phyloP scores from a whole-genome alignment of 2,797 vertebrate genomes.

The Prunella strophiata region DNA sequence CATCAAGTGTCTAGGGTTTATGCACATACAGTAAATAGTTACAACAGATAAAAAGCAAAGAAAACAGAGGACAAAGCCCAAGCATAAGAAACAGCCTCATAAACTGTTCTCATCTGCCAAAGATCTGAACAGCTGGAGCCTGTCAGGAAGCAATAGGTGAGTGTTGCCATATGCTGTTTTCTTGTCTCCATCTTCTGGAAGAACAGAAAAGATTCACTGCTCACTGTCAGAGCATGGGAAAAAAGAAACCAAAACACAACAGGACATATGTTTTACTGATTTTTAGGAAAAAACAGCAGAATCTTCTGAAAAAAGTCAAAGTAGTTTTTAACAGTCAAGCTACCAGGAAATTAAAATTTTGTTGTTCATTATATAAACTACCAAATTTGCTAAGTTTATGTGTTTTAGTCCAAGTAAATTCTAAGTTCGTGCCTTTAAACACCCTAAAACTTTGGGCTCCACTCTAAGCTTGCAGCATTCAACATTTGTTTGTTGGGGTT shows the following conservation, averaged over 20 bases:
- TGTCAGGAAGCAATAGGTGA: neutral
- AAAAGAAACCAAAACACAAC: neutral
- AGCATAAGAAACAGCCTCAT: neutral
- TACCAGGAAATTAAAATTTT: neutral
- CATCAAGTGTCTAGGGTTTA: neutral
- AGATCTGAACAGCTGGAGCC: neutral
- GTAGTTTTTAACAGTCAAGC: neutral
- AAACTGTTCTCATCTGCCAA: neutral
- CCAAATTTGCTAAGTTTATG: neutral
- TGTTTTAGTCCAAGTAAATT: neutral
- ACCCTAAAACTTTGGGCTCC: neutral
- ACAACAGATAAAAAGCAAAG: neutral
- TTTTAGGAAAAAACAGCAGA: neutral
- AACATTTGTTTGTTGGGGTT: fast-evolving
- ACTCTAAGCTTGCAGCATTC: neutral
- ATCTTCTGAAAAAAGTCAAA: neutral
- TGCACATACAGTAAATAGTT: neutral
- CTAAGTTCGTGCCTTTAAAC: neutral
- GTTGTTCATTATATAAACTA: neutral
- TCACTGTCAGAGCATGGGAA: neutral
- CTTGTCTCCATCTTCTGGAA: constrained; percentile 63
- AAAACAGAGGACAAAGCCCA: neutral
- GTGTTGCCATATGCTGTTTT: neutral
- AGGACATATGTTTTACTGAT: neutral
- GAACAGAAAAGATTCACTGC: neutral